Conservation (phyloP, 2,113 vertebrate genomes). For the Siphamia tubifer region DNA sequence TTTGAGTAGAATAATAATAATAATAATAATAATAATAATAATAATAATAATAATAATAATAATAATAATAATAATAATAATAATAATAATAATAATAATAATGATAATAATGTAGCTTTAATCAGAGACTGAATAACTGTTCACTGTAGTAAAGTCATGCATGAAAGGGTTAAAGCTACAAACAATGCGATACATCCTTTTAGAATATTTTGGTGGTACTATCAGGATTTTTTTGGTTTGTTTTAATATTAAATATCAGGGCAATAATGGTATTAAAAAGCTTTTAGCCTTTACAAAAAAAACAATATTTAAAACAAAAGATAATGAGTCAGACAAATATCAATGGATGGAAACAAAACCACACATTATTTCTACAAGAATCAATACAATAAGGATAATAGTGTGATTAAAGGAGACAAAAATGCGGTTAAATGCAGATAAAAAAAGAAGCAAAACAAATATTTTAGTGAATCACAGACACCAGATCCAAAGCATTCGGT, state of each 20-base stretch:
- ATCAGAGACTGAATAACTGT: too few relatives aligned
- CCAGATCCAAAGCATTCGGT: conserved; percentile 9
- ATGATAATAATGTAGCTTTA: too few relatives aligned
- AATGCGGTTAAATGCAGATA: not conserved
- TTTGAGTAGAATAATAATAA: too few relatives aligned
- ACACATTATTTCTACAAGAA: conserved; percentile 3
- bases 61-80: too few relatives aligned
- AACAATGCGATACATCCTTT: too few relatives aligned
- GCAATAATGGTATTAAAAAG: not conserved
- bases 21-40: too few relatives aligned
- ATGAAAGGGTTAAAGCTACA: too few relatives aligned
- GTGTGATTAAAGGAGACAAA: conserved; percentile 24
- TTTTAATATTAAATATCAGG: not conserved
- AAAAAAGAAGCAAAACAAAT: conserved; percentile 17
- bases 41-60: too few relatives aligned
- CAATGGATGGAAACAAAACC: conserved; percentile 2
- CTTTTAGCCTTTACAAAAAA: not conserved
- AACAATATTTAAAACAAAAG: not conserved
- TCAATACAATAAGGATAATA: not conserved
- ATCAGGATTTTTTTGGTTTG: not conserved
- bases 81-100: too few relatives aligned
- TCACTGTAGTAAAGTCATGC: too few relatives aligned
- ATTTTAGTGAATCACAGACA: conserved; percentile 30
- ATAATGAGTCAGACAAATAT: not conserved
- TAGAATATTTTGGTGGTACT: too few relatives aligned